A percentile compares a stretch with the other conserved stretches of the same genome.
Evolutionary conservation across 2,113 vertebrate genomes (phyloP).

Genomic region (Athene cunicularia): DNA sequence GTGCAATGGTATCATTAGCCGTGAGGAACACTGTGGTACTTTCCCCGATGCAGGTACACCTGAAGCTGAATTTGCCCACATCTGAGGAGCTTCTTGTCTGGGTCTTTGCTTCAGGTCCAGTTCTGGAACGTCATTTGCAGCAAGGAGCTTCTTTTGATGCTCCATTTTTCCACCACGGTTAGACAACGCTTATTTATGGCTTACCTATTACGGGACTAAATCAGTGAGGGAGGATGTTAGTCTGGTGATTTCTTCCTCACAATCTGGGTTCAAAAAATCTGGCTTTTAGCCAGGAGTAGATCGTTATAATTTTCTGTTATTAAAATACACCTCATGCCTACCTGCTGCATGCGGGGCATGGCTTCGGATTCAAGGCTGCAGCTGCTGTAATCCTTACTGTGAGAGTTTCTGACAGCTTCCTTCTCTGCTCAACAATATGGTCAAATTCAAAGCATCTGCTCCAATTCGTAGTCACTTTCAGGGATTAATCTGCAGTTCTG

Average conservation of each 20-base stretch:
- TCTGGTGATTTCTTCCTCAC: neutral
- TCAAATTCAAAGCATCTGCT: neutral
- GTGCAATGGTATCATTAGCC: fast-evolving
- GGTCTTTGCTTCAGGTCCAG: neutral
- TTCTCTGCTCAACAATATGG: neutral
- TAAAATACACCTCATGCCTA: neutral
- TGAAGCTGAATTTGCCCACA: neutral
- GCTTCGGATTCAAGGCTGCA: neutral
- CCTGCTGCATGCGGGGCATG: fast-evolving
- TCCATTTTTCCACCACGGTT: neutral
- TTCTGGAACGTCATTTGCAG: neutral
- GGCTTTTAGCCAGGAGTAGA: neutral
- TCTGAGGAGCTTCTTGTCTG: neutral
- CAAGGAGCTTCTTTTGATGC: neutral
- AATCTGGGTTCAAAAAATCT: neutral
- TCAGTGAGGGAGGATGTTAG: neutral
- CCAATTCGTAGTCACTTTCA: neutral
- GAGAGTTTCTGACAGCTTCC: neutral
- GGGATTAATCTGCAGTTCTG: neutral
- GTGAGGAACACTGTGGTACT: neutral
- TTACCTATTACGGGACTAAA: neutral
- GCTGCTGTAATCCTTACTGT: neutral
- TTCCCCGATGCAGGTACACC: neutral
- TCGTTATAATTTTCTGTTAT: neutral
- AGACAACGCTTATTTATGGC: neutral